phyloP scores from a whole-genome alignment of 2,888 invertebrate species.

The Hydraecia micacea region DNA sequence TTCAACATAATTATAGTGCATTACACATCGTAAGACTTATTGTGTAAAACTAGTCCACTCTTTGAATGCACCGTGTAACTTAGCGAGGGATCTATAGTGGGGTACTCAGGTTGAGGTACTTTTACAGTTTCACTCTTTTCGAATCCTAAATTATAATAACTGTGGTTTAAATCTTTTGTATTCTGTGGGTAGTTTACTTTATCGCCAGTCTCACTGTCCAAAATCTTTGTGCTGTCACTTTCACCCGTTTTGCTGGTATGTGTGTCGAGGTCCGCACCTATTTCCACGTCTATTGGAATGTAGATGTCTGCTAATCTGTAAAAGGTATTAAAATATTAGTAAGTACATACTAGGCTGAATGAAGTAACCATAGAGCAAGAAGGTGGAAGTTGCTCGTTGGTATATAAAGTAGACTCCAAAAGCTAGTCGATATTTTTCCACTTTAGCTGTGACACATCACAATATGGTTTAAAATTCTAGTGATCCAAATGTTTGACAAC shows the following conservation, averaged over 20 bases:
- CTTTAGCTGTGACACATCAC: no score
- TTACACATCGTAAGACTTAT: slow-evolving; percentile 52
- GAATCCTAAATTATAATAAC: slow-evolving; percentile 71
- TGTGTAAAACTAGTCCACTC: slow-evolving; percentile 55
- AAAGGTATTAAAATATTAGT: slow-evolving; percentile 7
- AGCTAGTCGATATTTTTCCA: no score
- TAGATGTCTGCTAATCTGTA: slow-evolving; percentile 69
- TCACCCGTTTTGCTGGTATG: slow-evolving; percentile 38
- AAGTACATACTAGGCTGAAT: background rate
- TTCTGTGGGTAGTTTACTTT: slow-evolving; percentile 4
- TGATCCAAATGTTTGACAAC: no score
- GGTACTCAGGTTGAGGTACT: slow-evolving; percentile 44
- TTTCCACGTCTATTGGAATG: slow-evolving; percentile 60
- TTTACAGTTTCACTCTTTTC: slow-evolving; percentile 62
- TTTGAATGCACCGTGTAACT: slow-evolving; percentile 73
- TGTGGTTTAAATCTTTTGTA: slow-evolving; percentile 37
- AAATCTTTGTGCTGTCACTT: background rate
- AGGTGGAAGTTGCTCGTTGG: background rate
- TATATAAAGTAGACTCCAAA: no score
- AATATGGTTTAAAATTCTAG: no score
- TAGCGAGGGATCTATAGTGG: slow-evolving; percentile 75
- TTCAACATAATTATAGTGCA: slow-evolving; percentile 16
- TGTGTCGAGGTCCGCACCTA: slow-evolving; percentile 35
- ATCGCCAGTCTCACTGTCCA: slow-evolving; percentile 25
- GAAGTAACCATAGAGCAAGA: background rate